Evolutionary conservation across 2,797 vertebrate species (phyloP), one percentile per base, ranked within the genome.

Genomic region (Chelon labrosus): DNA sequence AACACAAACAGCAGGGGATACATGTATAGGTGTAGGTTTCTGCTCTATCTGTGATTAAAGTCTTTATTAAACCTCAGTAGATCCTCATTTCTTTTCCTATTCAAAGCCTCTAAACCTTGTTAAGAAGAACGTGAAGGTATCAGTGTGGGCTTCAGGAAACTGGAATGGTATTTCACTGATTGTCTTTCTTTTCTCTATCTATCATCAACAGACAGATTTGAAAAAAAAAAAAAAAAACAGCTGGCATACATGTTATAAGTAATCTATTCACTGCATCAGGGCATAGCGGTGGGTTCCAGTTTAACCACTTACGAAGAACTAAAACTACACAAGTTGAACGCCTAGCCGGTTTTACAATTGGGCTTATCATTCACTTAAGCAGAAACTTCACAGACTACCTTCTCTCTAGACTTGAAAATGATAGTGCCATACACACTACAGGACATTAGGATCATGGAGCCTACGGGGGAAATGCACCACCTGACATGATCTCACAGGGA

Each of bases 271-370:
- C 17, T 63, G 13, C 22, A 13, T 49, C 37, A n/a, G 27, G 22
- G 9, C 47, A 65, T 35, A 75, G 69, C 5, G 13, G 39, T 20
- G 56, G 56, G 61, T 58, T 84, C 62, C 68, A 81, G 64, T 68
- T 83, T 65, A 75, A 75, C 75, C 17, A 55, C 51, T 53, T 67
- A 42, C 1, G 31, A 5, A 31, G 31, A 8, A 35, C 31, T 35
- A 35, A 35, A 8, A 35, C 31, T 35, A 35, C 31, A 8, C 31
- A 4, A 4, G 31, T 35, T 35, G 7, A 35, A 35, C 1, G 6
- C 31, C 31, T 35, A 4, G 31, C 5, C 31, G 7, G 31, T 35
- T 35, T 35, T 35, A 35, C 5, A 6, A 35, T 7, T 27, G 25
- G 25, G 25, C 25, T 27, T 27, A 27, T 27, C 25, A 27, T 27